Base-by-base conservation (phyloP, 2,888 invertebrate genomes). In the Cylindroiulus punctatus region DNA sequence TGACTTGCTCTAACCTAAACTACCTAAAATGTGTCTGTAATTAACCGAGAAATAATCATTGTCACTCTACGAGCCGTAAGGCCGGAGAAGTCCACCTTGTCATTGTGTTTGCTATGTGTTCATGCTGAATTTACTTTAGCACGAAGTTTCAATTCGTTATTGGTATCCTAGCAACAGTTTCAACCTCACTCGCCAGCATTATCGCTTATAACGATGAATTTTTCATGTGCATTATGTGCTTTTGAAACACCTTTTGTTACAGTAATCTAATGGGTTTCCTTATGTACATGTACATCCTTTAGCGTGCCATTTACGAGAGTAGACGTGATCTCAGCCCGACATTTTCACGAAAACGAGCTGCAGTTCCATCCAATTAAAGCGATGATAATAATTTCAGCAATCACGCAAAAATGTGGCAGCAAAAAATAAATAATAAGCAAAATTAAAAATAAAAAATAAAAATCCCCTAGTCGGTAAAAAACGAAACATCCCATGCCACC, bases 161-260 rank as follows among this genome's bases (percentile, higher is more conserved):
- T 76, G 76, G 76, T 76, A 30, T 17, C 76, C 76, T 76, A 76
- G 76, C 76, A 32, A 76, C 30, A 76, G 30, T 30, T 65, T 22
- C 57, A 65, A 65, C 19, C 57, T 7, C 22, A 22, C 65, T 10
- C 12, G 26, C 14, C 76, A 76, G 12, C 26, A 26, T 76, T 76
- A 30, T 30, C 26, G 76, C 32, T 3, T 5, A 14, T 14, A 5
- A 5, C 76, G 30, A 76, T 76, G 76, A 76, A 76, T 76, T 76
- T 76, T 76, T 76, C 76, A 76, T 76, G 26, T 17, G 14, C 76
- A 76, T 76, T 76, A 76, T 30, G 30, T 17, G 76, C 76, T 32
- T 76, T 76, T 76, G 76, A 76, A 76, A 76, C 76, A 76, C 30
- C 76, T 76, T 76, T 76, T 76, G 76, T 76, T 30, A 17, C 76